phyloP scores from a whole-genome alignment of 2,888 invertebrate species.

The Macaria liturata region DNA sequence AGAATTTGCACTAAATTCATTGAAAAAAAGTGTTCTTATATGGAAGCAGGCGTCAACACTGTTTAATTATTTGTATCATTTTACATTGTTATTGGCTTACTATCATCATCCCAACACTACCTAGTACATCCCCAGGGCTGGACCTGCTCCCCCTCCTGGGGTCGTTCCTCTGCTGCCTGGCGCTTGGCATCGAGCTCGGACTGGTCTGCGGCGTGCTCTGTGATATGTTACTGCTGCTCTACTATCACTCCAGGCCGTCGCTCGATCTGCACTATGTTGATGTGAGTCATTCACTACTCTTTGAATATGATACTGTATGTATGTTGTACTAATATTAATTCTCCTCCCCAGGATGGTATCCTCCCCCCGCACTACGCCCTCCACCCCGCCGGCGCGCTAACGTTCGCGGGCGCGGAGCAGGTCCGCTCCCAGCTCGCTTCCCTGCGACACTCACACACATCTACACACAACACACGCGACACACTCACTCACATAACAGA shows the following conservation, averaged over 20 bases:
- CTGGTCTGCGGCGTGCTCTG: conserved; percentile 85
- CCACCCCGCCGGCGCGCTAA: conserved; percentile 65
- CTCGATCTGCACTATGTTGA: conserved; percentile 81
- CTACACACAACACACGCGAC: conserved; percentile 33
- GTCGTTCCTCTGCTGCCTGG: conserved; percentile 87
- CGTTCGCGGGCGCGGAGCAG: conserved; percentile 73
- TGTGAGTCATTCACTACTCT: conserved; percentile 58
- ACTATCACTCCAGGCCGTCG: conserved; percentile 85
- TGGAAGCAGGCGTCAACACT: too few species aligned
- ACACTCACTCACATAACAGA: conserved; percentile 46
- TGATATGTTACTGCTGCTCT: conserved; percentile 85
- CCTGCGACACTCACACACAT: conserved; percentile 42
- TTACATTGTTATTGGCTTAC: too few species aligned
- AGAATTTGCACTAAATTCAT: too few species aligned
- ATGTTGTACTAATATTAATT: too few species aligned
- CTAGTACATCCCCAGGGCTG: conserved; percentile 72
- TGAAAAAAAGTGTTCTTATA: too few species aligned
- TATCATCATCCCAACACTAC: too few species aligned
- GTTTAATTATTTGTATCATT: too few species aligned
- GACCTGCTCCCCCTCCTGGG: conserved; percentile 86
- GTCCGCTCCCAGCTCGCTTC: conserved; percentile 58
- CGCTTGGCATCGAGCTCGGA: conserved; percentile 87
- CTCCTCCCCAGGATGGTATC: conserved; percentile 48
- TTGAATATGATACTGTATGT: too few species aligned
- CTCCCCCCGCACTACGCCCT: conserved; percentile 64